Conservation (phyloP, 2,888 invertebrate species). For the Drosophila colorata region DNA sequence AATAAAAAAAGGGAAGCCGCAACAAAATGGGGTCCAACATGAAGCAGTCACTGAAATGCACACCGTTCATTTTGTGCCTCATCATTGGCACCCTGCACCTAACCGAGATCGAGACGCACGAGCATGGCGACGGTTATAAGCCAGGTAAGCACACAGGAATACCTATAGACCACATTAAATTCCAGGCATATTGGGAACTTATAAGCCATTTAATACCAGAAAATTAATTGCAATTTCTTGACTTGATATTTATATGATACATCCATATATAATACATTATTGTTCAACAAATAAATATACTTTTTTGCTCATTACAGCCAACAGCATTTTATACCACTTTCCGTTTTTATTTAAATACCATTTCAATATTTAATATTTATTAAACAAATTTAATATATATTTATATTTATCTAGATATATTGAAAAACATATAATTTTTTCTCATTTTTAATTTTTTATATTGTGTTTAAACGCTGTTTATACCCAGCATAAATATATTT, state of each 20-base stretch:
- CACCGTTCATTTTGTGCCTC: conserved; percentile 64
- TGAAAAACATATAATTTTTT: too few species aligned
- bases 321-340: background rate
- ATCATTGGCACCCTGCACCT: conserved; percentile 64
- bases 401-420: too few species aligned
- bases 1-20: background rate
- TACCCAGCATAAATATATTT: background rate
- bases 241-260: background rate
- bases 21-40: conserved; percentile 40
- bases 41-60: conserved; percentile 52
- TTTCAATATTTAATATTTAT: background rate
- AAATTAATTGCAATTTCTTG: background rate
- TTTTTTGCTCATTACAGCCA: background rate
- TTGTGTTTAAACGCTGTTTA: background rate
- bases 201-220: background rate
- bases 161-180: background rate
- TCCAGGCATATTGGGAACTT: background rate
- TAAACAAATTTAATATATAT: too few species aligned
- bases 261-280: background rate
- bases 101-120: conserved; percentile 78
- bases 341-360: background rate
- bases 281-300: background rate
- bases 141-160: conserved; percentile 79
- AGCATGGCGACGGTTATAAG: conserved; percentile 85
- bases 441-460: background rate